Percentiles rank a stretch among this genome's conserved stretches.
Conservation (phyloP, 2,888 invertebrate species). For the Drosophila mimetica region DNA sequence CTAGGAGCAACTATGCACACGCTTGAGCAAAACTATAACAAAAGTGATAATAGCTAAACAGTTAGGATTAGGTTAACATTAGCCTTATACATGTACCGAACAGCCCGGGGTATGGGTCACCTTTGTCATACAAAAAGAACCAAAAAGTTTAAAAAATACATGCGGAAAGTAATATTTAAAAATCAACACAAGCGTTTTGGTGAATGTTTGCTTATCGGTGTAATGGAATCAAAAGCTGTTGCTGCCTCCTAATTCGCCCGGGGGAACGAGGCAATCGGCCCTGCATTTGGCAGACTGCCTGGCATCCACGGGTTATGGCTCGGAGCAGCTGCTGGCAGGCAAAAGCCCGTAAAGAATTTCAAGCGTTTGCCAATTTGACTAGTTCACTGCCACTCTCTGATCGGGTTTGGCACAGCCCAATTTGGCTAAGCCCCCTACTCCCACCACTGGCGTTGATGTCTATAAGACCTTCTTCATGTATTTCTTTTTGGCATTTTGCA, state of each 20-base stretch:
- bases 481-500: conserved; percentile 83
- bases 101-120: conserved; percentile 10
- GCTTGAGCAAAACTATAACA: conserved; percentile 63
- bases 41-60: conserved; percentile 38
- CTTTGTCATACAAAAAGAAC: conserved; percentile 51
- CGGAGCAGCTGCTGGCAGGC: conserved; percentile 56
- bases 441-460: conserved; percentile 74
- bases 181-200: conserved; percentile 74
- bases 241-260: conserved; percentile 24
- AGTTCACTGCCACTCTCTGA: conserved; percentile 55
- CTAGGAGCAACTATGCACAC: conserved; percentile 48
- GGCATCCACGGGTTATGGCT: conserved; percentile 18
- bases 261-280: conserved; percentile 3
- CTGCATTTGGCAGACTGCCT: conserved; percentile 25
- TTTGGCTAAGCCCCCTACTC: conserved; percentile 56
- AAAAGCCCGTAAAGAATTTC: conserved; percentile 20
- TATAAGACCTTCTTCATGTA: conserved; percentile 84
- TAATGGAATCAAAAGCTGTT: conserved; percentile 73
- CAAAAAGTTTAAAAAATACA: conserved; percentile 70
- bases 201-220: conserved; percentile 48
- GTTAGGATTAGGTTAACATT: conserved; percentile 36
- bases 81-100: conserved; percentile 29
- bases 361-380: conserved; percentile 67
- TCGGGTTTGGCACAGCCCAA: conserved; percentile 35
- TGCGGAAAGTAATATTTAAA: conserved; percentile 77